Evolutionary conservation across 2,797 vertebrate species (phyloP).

Genomic region (Xenopus petersii): DNA sequence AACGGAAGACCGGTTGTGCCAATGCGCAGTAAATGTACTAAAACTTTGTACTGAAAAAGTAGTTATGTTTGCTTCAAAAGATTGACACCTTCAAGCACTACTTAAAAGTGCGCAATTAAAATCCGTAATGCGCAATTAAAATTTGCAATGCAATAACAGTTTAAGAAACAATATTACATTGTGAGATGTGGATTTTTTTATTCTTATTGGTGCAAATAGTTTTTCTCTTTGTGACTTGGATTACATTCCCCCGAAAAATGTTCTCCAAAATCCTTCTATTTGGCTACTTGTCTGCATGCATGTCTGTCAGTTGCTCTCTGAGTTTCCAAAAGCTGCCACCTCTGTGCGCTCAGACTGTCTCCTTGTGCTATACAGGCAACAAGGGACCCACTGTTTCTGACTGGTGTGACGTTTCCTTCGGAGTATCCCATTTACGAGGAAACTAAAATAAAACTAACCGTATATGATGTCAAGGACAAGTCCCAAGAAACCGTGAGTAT

Average conservation of each 20-base stretch:
- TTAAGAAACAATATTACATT: too few species aligned
- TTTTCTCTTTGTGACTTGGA: too few species aligned
- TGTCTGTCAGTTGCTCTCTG: slow-evolving; percentile 32
- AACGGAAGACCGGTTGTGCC: too few species aligned
- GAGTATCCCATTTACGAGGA: slow-evolving; percentile 87
- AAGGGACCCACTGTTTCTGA: slow-evolving; percentile 93
- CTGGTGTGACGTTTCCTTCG: slow-evolving; percentile 88
- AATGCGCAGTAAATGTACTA: too few species aligned
- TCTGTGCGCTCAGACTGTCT: slow-evolving; percentile 59
- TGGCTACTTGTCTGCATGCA: slow-evolving; percentile 27
- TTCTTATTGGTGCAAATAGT: too few species aligned
- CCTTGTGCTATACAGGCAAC: slow-evolving; percentile 77
- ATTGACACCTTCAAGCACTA: too few species aligned
- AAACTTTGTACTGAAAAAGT: too few species aligned
- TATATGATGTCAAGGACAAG: slow-evolving; percentile 95
- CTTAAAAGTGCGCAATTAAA: too few species aligned
- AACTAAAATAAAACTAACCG: slow-evolving; percentile 87
- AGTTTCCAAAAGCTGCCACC: slow-evolving; percentile 64
- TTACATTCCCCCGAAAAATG: slow-evolving; percentile 10
- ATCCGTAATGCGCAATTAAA: too few species aligned
- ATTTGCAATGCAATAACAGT: too few species aligned
- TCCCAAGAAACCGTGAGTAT: slow-evolving; percentile 86
- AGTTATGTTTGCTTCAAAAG: too few species aligned
- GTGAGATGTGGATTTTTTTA: too few species aligned
- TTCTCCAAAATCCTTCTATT: slow-evolving; percentile 47